Evolutionary conservation across 2,888 invertebrate genomes (phyloP), one percentile per base, ranked within the genome.

Genomic region (Thalpophila matura): DNA sequence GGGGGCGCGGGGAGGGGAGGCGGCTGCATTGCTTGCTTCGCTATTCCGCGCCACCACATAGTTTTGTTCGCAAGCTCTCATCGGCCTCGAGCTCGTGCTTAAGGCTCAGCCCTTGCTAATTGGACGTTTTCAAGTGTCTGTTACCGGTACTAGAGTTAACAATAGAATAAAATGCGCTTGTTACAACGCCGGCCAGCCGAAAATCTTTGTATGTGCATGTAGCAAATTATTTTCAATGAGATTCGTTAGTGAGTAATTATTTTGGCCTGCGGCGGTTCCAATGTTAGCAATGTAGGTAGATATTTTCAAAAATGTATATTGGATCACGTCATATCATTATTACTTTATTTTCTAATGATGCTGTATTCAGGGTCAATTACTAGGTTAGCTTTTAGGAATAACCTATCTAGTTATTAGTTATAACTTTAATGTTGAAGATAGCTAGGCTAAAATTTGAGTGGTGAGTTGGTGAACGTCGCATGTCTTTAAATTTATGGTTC

Each of bases 51-150:
- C 89, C 89, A 86, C 91, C 91, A 85, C 91, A 90, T 89, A 92
- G 91, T 91, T 91, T 91, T 91, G 92, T 91, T 91, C 92, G 86
- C 91, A 87, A 89, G 85, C 91, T 88, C 89, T 88, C 88, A 84
- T 85, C 89, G 87, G 86, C 85, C 86, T 88, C 85, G 79, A 88
- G 89, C 88, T 83, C 74, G 76, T 81, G 81, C 84, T 92, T 90
- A 92, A 92, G 92, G 90, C 87, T 59, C 81, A 88, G 87, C 71
- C 74, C 81, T 77, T 82, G 74, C 86, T 91, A 91, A 91, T 92
- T 91, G 90, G 89, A 88, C 83, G 74, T 86, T 88, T 88, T 91
- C 82, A 79, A 88, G 88, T 86, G 81, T 71, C 82, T 83, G 74
- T 81, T 77, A 78, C 77, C 79, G 77, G 80, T 77, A 81, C 80